Percentiles rank a stretch among this genome's conserved stretches.
Evolutionary conservation across 2,113 vertebrate species (phyloP).

Genomic region (Heterotilapia buettikoferi): DNA sequence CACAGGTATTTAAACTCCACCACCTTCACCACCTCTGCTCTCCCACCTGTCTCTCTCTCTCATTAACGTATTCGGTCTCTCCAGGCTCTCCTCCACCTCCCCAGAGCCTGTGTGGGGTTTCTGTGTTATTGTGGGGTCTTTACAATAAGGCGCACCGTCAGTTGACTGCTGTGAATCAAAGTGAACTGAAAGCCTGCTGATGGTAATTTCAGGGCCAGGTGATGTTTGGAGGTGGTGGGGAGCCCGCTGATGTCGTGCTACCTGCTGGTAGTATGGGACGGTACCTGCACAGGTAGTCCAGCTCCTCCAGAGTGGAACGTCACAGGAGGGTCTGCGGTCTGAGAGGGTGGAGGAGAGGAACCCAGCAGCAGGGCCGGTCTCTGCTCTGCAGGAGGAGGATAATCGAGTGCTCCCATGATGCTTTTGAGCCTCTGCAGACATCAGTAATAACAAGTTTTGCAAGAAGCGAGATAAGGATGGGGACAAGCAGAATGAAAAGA

Average conservation of each 20-base stretch:
- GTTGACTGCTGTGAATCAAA: neutral
- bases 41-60: neutral
- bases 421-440: neutral
- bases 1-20: neutral
- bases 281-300: neutral
- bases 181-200: neutral
- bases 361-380: neutral
- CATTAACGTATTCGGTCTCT: neutral
- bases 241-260: neutral
- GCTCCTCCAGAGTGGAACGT: neutral
- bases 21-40: neutral
- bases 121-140: neutral
- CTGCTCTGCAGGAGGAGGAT: neutral
- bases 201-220: neutral
- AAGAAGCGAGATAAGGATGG: neutral
- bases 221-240: neutral
- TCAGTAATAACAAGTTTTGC: neutral
- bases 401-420: neutral
- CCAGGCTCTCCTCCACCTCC: neutral
- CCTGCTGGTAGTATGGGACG: neutral
- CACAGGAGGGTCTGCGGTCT: neutral
- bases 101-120: neutral
- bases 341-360: neutral
- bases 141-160: rapidly evolving
- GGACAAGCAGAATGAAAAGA: neutral